Evolutionary conservation across 2,888 invertebrate species (phyloP), one percentile per base, ranked within the genome.

Genomic region (Amiota communis): DNA sequence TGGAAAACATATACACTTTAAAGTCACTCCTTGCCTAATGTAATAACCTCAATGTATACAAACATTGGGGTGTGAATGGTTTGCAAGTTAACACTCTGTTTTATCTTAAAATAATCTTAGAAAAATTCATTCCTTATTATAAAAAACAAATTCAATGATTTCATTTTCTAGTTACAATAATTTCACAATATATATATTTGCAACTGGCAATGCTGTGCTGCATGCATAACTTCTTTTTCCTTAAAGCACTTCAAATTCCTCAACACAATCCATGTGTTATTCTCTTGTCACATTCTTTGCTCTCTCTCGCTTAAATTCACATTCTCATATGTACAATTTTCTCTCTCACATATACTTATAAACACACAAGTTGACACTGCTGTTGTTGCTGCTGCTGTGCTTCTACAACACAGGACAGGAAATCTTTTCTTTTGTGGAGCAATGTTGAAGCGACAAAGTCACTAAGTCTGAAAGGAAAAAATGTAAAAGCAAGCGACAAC

Each of bases 381-480:
- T 36, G 36, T 6, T 36, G 36, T 3, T 36, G 36, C 36, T 36
- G 36, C 36, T 6, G 2, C 23, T 23, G 3, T 36, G 36, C 36
- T 6, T 36, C 23, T 23, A 23, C 36, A 6, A 36, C 36, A 36
- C 36, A 36, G 77, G 79, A 46, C 82, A 82, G 83, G 77, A 82
- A 72, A 76, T 77, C 74, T 74, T 78, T 76, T 81, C 59, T 76
- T 75, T 78, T 78, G 74, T 79, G 74, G 79, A 76, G 76, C 76
- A 78, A 76, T 72, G 75, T 75, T 75, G 70, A 71, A 76, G 73
- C 75, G 68, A 67, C 67, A 75, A 79, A 77, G 78, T 81, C 80
- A 78, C 77, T 67, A 77, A 78, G 65, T 80, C 73, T 67, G 74
- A 70, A 78, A 76, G 77, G 77, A 36, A 36, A 59, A 59, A 20